Evolutionary conservation across 2,113 vertebrate genomes (phyloP).

Genomic region (Eulemur rufifrons): DNA sequence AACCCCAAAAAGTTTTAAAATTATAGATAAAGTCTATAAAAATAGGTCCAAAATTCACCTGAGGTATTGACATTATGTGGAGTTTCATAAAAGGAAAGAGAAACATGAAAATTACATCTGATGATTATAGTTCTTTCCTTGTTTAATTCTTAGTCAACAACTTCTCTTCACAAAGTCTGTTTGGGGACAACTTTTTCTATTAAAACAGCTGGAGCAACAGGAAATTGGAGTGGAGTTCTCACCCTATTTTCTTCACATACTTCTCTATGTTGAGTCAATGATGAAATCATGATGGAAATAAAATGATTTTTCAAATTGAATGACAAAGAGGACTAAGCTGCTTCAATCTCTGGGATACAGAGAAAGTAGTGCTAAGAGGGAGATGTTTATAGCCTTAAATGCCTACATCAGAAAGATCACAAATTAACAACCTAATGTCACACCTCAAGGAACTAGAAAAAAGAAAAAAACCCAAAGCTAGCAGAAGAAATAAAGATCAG

Average conservation of each 20-base stretch:
- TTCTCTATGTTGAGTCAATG: neutral
- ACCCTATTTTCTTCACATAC: neutral
- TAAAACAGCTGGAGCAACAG: neutral
- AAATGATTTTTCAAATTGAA: too few relatives aligned
- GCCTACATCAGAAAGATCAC: too few relatives aligned
- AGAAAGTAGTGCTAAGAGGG: too few relatives aligned
- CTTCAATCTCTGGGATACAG: too few relatives aligned
- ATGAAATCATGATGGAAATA: too few relatives aligned
- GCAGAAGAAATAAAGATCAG: too few relatives aligned
- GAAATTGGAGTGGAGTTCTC: neutral
- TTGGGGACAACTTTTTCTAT: neutral
- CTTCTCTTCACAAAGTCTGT: neutral
- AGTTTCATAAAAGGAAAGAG: neutral
- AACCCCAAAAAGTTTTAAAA: neutral
- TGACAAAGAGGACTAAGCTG: too few relatives aligned
- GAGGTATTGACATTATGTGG: neutral
- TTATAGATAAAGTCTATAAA: neutral
- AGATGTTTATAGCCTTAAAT: too few relatives aligned
- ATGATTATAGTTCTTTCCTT: too few relatives aligned
- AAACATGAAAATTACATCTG: neutral
- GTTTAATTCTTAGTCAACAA: neutral
- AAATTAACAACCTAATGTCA: too few relatives aligned
- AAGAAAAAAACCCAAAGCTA: too few relatives aligned
- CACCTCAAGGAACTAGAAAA: too few relatives aligned
- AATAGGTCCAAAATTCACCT: neutral